Percentiles rank a stretch among this genome's conserved stretches.
Conservation (phyloP, 2,888 invertebrate species). For the Himalopsyche tibetana region DNA sequence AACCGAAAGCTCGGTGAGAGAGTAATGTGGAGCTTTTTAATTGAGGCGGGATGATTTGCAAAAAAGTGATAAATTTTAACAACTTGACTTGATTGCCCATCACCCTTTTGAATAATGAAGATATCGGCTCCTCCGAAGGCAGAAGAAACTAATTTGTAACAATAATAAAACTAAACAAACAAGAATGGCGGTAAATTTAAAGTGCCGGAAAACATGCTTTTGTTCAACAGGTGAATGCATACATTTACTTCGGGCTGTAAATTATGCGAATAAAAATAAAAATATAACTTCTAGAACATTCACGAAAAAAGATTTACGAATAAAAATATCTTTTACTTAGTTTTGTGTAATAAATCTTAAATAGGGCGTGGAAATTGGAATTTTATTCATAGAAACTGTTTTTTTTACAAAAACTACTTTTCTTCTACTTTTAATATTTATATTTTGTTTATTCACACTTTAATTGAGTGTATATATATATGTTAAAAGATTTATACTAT, state of each 20-base stretch:
- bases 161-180: background rate
- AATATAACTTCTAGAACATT: background rate
- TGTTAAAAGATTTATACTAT: too few relatives aligned
- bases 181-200: constrained; percentile 7
- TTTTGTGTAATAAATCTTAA: too few relatives aligned
- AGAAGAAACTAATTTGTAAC: constrained; percentile 15
- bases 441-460: too few relatives aligned
- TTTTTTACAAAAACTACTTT: too few relatives aligned
- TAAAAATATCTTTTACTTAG: too few relatives aligned
- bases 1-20: constrained; percentile 53
- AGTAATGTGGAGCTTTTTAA: constrained; percentile 50
- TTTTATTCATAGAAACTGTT: too few relatives aligned
- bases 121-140: constrained; percentile 14
- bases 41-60: constrained; percentile 65
- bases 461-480: too few relatives aligned
- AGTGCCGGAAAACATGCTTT: constrained; percentile 24
- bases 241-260: constrained; percentile 8
- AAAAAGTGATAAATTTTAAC: constrained; percentile 62
- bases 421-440: too few relatives aligned
- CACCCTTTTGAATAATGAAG: constrained; percentile 31
- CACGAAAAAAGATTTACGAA: too few relatives aligned
- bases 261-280: constrained; percentile 22
- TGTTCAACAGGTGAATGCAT: constrained; percentile 22
- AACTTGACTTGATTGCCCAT: constrained; percentile 39
- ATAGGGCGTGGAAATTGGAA: too few relatives aligned